Evolutionary conservation across 2,888 invertebrate genomes (phyloP).

Genomic region (Lasioglossum figueresi): DNA sequence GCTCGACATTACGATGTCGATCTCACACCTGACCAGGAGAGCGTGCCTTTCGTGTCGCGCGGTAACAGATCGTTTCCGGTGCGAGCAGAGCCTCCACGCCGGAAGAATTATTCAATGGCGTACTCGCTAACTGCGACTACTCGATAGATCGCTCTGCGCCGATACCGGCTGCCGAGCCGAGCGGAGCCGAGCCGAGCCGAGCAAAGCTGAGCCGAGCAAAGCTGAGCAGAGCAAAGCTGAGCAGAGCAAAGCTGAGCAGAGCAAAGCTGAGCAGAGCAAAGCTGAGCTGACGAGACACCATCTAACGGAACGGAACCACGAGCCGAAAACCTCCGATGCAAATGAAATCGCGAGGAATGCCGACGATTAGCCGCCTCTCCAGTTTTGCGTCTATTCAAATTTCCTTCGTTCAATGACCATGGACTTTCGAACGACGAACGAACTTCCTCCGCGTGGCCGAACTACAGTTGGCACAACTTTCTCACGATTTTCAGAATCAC

Average conservation of each 20-base stretch:
- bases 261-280: neutral
- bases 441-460: neutral
- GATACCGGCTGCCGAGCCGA: constrained; percentile 27
- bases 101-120: constrained; percentile 76
- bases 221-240: neutral
- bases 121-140: constrained; percentile 52
- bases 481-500: neutral
- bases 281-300: neutral
- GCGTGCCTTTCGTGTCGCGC: constrained; percentile 66
- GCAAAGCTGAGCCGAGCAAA: neutral
- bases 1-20: constrained; percentile 60
- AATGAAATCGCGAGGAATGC: neutral
- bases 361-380: neutral
- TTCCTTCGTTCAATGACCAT: neutral
- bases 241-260: neutral
- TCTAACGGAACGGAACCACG: neutral
- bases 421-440: neutral
- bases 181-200: neutral
- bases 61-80: constrained; percentile 79
- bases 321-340: neutral
- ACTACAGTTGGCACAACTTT: neutral
- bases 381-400: neutral
- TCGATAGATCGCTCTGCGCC: constrained; percentile 59
- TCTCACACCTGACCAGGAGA: constrained; percentile 68
- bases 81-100: constrained; percentile 56